Base-by-base conservation (phyloP, 1,140 invertebrate species). In the Papilio aristodemus region DNA sequence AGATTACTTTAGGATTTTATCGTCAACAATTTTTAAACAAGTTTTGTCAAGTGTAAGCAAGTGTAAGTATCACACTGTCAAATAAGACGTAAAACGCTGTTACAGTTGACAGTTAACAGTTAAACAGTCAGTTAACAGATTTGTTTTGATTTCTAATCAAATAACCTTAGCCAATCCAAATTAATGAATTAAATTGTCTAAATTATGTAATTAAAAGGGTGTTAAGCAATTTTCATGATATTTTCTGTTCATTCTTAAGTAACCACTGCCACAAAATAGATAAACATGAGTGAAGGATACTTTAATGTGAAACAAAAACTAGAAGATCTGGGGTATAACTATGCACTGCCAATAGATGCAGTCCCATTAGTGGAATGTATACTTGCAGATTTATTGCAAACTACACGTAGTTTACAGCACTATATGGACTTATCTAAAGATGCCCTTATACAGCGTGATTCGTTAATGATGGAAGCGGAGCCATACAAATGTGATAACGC, bases 381-480 rank as follows among this genome's bases (percentile, higher is more conserved):
- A 69, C 84, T 96, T 68, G 93, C 93, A 64, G 96, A 97, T 91
- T 92, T 97, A 60, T 88, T 96, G 66, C 94, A 96, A 82, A 96
- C 96, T 17, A 97, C 95, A 27, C 94, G 95, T 64, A 96, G 94
- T 81, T 89, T 97, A 32, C 94, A 95, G 78, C 94, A 96, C 89
- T 95, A 95, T 77, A 97, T 96, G 92, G 93, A 94, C 58, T 84
- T 95, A 57, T 94, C 94, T 6, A 93, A 95, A 85, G 92, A 95
- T 76, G 93, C 93, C 67, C 84, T 92, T 62, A 79, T 94, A 91
- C 93, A 94, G 82, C 90, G 92, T 60, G 93, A 93, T 83, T 84
- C 91, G 46, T 83, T 95, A 54, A 92, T 94, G 85, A 83, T 92
- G 27, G 92, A 93, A 75, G 89, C 93, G 60, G 94, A 95, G 85